Evolutionary conservation across 2,888 invertebrate species (phyloP), one percentile per base, ranked within the genome.

Genomic region (Rhodophaea formosa): DNA sequence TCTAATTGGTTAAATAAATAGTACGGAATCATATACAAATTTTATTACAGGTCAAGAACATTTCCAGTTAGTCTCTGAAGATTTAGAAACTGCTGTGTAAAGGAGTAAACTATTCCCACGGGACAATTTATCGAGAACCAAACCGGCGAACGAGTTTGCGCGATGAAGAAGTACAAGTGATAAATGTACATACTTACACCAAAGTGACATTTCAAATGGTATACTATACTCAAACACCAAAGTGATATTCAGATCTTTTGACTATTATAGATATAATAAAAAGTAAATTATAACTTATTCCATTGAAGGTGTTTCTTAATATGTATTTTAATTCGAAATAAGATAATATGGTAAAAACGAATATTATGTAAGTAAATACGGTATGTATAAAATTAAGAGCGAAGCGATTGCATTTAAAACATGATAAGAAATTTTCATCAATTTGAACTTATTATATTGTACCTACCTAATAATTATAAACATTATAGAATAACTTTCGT

Each of bases 51-150:
- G 91, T 79, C 92, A 92, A 76, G 92, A 92, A 74, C 89, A 91
- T 80, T 92, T 92, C 71, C 92, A 92, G 82, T 81, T 90, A 82
- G 88, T 88, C 60, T 88, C 92, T 52, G 91, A 91, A 72, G 92
- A 91, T 71, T 77, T 89, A 66, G 91, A 89, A 80, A 92, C 92
- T 60, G 87, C 90, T 47, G 91, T 92, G 68, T 92, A 77, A 88
- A 74, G 58, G 61, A 59, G 57, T 23, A 58, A 46, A 55, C 45
- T 53, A n/a, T 53, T 56, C 58, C 61, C 49, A 12, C 51, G 62
- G 56, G 14, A 16, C 16, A 44, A 54, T 51, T 29, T 57, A 55
- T 55, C 49, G 44, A 30, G 14, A n/a, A 23, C 15, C 49, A 49
- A 15, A 32, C 39, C 45, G 35, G 30, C 12, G 10, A 47, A 45